phyloP scores from a whole-genome alignment of 2,797 vertebrate species.

The Megaceryle alcyon region DNA sequence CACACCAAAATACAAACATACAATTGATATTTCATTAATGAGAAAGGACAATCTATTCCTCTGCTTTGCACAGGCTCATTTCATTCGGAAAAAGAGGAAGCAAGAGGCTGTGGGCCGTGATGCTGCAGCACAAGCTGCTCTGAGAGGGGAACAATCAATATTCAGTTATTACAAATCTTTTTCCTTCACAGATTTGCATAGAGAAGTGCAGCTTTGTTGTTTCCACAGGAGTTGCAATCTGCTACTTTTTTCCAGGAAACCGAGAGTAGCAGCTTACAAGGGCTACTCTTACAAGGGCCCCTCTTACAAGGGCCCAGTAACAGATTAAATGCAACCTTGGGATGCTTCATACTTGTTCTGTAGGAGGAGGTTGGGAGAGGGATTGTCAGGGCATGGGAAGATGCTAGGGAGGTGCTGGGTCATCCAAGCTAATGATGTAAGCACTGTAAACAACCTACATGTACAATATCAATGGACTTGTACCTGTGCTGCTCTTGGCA shows the following conservation, averaged over 20 bases:
- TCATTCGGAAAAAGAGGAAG: not conserved
- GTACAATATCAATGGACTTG: not conserved
- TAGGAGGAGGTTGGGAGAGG: fast-evolving
- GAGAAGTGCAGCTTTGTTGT: not conserved
- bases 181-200: not conserved
- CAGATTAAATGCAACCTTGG: not conserved
- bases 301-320: not conserved
- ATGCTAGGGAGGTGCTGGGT: not conserved
- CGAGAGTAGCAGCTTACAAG: fast-evolving
- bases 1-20: conserved; percentile 13
- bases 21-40: conserved; percentile 52
- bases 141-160: not conserved
- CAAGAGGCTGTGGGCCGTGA: too few relatives aligned
- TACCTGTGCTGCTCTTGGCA: not conserved
- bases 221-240: not conserved
- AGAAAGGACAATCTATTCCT: not conserved
- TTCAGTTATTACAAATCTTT: not conserved
- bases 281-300: too few relatives aligned
- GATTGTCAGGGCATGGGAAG: not conserved
- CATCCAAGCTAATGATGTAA: not conserved
- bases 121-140: not conserved
- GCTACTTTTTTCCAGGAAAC: not conserved
- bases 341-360: fast-evolving
- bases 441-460: not conserved
- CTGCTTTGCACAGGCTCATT: not conserved